Evolutionary conservation across 2,113 vertebrate species (phyloP), one percentile per base, ranked within the genome.

Genomic region (Acinonyx jubatus): DNA sequence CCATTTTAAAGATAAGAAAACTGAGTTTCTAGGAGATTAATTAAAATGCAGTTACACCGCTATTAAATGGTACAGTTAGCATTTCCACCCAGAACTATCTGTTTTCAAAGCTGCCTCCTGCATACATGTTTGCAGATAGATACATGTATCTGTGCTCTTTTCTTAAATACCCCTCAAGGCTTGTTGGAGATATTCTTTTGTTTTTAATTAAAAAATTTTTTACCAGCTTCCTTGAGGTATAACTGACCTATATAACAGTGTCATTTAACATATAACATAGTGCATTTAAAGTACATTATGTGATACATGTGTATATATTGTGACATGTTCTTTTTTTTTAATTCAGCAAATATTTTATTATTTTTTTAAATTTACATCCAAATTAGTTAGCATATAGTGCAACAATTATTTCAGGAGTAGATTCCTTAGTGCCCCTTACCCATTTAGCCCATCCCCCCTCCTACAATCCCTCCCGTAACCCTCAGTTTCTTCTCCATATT

Each of bases 1-100:
- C 36, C 31, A 11, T n/a, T 89, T 86, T 91, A 57, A 66, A 89
- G 91, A 91, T 52, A 52, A 94, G 71, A 93, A 90, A 71, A 57
- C 15, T 7, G n/a, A 84, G 4, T 21, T 92, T 80, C 38, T 25
- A 71, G 82, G 23, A 83, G 23, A 5, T 81, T 78, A 83, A 41
- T 94, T 88, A 63, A 84, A 71, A 71, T 48, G 63, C 0, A 12
- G 25, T 82, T 74, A 63, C 13, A 36, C 3, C 16, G 48, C 68
- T 91, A 19, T 81, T 76, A 78, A 78, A 69, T 78, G 33, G 21
- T 91, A 19, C 45, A 55, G 36, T 87, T 91, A 91, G 23, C 41
- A 65, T 94, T 96, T 79, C 61, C 88, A 65, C 61, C 25, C 25
- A 65, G 45, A 50, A 69, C 13, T 71, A 31, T 57, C 27, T 45